phyloP scores from a whole-genome alignment of 2,888 invertebrate species.

The Buathra laborator region DNA sequence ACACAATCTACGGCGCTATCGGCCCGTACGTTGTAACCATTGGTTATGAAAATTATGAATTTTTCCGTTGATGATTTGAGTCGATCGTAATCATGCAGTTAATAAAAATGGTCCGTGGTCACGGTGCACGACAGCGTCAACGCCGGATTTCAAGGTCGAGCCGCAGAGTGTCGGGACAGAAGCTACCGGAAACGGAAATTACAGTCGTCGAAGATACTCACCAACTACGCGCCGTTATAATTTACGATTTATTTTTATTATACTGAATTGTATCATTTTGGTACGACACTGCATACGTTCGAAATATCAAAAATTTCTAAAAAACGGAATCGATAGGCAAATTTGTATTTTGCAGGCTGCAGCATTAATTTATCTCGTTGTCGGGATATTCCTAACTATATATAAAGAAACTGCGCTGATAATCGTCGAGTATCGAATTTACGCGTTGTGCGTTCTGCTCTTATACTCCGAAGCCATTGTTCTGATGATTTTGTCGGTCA shows the following conservation, averaged over 20 bases:
- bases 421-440: conserved; percentile 61
- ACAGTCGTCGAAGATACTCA: conserved; percentile 18
- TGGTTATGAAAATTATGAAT: not conserved
- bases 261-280: conserved; percentile 69
- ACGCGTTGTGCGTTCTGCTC: conserved; percentile 47
- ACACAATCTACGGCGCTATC: conserved; percentile 70
- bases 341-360: conserved; percentile 57
- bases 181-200: conserved; percentile 16
- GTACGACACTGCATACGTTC: conserved; percentile 41
- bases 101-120: conserved; percentile 65
- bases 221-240: conserved; percentile 62
- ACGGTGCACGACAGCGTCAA: conserved; percentile 67
- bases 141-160: conserved; percentile 70
- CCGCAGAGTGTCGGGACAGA: conserved; percentile 49
- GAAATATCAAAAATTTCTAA: not conserved
- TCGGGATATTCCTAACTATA: conserved; percentile 59
- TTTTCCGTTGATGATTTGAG: not conserved
- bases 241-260: conserved; percentile 65
- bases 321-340: not conserved
- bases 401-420: conserved; percentile 60
- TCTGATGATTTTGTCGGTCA: conserved; percentile 52
- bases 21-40: conserved; percentile 48
- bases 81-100: conserved; percentile 32
- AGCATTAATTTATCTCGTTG: conserved; percentile 66
- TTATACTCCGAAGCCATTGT: conserved; percentile 60